phyloP scores from a whole-genome alignment of 2,888 invertebrate genomes.

The Glaucopsyche alexis region DNA sequence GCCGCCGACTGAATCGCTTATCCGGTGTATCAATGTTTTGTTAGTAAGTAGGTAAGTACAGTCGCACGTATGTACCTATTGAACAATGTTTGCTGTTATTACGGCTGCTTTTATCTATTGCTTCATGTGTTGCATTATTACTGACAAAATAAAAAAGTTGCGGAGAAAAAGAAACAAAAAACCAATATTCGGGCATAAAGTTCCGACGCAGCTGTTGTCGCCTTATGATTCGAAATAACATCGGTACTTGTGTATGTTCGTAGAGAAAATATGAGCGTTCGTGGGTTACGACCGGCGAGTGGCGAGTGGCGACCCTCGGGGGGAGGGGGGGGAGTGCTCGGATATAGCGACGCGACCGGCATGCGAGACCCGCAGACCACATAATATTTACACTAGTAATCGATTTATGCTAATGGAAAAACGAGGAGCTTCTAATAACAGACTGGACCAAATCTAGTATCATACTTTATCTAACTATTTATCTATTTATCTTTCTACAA shows the following conservation, averaged over 20 bases:
- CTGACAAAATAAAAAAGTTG: neutral
- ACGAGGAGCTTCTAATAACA: neutral
- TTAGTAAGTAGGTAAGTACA: too few species aligned
- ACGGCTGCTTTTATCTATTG: neutral
- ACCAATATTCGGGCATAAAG: neutral
- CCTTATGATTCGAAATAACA: neutral
- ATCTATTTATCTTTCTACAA: too few species aligned
- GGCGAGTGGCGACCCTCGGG: neutral
- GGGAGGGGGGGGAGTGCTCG: neutral
- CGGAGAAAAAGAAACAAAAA: neutral
- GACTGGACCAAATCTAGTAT: neutral
- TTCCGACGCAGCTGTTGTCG: constrained; percentile 6
- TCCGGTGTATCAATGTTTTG: too few species aligned
- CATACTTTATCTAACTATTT: neutral
- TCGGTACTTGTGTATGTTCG: neutral
- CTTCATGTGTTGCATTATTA: neutral
- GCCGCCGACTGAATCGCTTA: too few species aligned
- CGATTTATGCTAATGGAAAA: constrained; percentile 10
- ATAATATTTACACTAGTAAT: constrained; percentile 8
- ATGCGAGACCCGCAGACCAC: neutral
- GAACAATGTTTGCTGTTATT: too few species aligned
- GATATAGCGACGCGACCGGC: constrained; percentile 1
- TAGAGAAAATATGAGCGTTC: neutral
- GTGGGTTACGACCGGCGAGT: neutral
- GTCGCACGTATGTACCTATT: too few species aligned